These are phyloP conservation scores for Gymnothorax javanicus DNA, from an alignment of 2,797 vertebrate species.

Conservation along the genomic window DNA sequence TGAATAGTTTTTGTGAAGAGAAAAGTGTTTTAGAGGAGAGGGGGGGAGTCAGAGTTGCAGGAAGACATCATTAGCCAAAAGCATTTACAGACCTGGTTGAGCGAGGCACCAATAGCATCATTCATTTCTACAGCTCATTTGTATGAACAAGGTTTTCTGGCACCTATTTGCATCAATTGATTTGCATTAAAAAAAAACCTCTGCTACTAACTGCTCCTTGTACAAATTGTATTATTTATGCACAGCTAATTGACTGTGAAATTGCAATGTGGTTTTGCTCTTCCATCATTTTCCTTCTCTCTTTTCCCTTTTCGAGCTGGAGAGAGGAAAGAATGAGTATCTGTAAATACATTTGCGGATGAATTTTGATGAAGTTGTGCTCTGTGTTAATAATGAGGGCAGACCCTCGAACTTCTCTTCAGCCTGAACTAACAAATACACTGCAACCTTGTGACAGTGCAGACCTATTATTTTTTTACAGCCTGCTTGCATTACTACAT, in stretches of 20 bases:
- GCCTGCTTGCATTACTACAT: neutral
- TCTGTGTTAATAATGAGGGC: neutral
- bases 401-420: neutral
- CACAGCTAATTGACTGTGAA: conserved; percentile 71
- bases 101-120: conserved; percentile 18
- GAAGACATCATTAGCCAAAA: conserved; percentile 27
- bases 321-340: conserved; percentile 4
- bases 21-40: neutral
- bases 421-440: neutral
- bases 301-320: conserved; percentile 62
- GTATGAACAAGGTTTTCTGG: conserved; percentile 35
- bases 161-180: conserved; percentile 43
- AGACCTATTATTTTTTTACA: neutral
- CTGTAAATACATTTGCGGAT: neutral
- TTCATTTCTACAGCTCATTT: conserved; percentile 36
- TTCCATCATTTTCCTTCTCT: conserved; percentile 60
- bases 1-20: conserved; percentile 23
- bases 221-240: conserved; percentile 62
- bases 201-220: conserved; percentile 24
- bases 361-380: neutral
- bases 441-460: neutral
- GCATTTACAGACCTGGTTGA: conserved; percentile 26
- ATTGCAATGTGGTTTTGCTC: conserved; percentile 67
- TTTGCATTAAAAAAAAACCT: conserved; percentile 34
- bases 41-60: neutral